phyloP scores from a whole-genome alignment of 2,888 invertebrate species.

The Phorcus lineatus region DNA sequence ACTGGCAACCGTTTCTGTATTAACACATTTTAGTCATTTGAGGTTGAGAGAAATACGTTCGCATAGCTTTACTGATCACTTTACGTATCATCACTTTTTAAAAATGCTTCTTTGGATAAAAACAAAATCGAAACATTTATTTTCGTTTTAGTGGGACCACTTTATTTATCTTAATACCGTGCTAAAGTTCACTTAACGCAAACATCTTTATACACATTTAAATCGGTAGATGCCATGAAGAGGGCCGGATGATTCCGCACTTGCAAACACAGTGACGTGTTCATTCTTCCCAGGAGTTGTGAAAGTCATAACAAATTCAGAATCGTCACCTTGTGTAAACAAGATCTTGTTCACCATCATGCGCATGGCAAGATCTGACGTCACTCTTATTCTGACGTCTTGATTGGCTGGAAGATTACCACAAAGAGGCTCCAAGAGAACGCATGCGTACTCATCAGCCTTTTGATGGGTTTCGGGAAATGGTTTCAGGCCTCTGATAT shows the following conservation, averaged over 20 bases:
- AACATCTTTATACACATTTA: background rate
- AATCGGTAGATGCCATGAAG: background rate
- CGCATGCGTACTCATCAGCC: background rate
- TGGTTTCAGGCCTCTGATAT: background rate
- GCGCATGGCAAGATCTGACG: background rate
- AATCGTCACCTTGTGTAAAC: background rate
- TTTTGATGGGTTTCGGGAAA: background rate
- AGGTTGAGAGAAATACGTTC: too few species aligned
- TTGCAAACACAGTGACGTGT: background rate
- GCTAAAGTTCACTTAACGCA: too few species aligned
- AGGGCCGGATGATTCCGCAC: background rate
- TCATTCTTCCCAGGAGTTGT: background rate
- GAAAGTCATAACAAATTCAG: background rate
- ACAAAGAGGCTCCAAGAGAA: background rate
- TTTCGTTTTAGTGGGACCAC: too few species aligned
- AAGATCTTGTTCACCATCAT: background rate
- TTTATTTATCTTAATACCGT: too few species aligned
- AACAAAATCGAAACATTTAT: too few species aligned
- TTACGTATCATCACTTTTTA: too few species aligned
- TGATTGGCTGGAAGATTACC: conserved; percentile 7
- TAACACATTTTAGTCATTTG: too few species aligned
- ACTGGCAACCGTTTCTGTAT: too few species aligned
- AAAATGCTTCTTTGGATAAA: too few species aligned
- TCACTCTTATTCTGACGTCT: background rate
- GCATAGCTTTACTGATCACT: too few species aligned